Evolutionary conservation across 2,113 vertebrate genomes (phyloP).

Genomic region (Hippocampus barbouri): DNA sequence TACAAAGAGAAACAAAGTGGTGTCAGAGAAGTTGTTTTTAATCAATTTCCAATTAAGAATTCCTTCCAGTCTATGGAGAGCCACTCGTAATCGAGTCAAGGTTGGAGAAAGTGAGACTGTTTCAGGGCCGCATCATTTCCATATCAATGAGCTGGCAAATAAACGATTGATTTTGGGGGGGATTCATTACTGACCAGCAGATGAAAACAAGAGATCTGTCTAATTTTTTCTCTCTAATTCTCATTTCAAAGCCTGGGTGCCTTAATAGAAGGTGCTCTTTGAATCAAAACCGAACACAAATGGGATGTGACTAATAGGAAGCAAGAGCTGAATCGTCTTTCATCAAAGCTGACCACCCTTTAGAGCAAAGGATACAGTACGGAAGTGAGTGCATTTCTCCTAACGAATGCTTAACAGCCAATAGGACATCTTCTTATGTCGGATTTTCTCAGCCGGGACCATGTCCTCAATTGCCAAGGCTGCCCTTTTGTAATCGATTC

Average conservation of each 20-base stretch:
- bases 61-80: conserved; percentile 28
- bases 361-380: conserved; percentile 16
- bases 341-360: conserved; percentile 33
- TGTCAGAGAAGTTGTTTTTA: conserved; percentile 47
- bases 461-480: background rate
- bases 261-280: conserved; percentile 5
- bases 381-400: background rate
- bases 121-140: conserved; percentile 59
- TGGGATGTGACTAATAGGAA: conserved; percentile 9
- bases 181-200: conserved; percentile 47
- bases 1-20: conserved; percentile 45
- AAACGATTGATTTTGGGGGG: conserved; percentile 21
- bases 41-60: conserved; percentile 67
- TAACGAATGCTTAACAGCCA: background rate
- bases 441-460: background rate
- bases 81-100: conserved; percentile 56
- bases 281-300: conserved; percentile 12
- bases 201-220: conserved; percentile 41
- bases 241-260: conserved; percentile 25
- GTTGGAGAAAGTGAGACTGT: conserved; percentile 32
- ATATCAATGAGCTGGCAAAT: conserved; percentile 68
- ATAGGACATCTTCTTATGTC: background rate
- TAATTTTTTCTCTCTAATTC: conserved; percentile 10
- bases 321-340: conserved; percentile 26
- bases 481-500: no score